Conservation (phyloP, 2,797 vertebrate genomes). For the Galaxias olidus region DNA sequence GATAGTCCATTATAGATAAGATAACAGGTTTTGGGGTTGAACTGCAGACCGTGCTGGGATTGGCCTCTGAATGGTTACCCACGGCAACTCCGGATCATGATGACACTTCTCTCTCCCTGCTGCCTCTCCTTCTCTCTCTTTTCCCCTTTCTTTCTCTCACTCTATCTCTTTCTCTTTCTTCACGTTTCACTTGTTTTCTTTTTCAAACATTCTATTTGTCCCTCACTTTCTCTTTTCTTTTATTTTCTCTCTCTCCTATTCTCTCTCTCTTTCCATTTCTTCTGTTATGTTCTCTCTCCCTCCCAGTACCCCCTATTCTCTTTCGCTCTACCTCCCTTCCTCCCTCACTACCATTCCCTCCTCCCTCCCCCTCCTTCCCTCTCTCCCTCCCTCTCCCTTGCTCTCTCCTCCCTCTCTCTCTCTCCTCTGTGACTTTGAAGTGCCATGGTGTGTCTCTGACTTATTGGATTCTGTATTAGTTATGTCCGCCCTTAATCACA, state of each 20-base stretch:
- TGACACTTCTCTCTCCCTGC: slow-evolving; percentile 11
- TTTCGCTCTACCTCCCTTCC: slow-evolving; percentile 3
- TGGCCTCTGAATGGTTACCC: no score
- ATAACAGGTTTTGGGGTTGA: slow-evolving; percentile 46
- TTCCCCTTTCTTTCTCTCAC: slow-evolving; percentile 3
- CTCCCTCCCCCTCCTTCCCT: slow-evolving; percentile 4
- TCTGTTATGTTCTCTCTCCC: not conserved
- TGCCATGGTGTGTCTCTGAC: slow-evolving; percentile 43
- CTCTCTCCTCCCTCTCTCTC: not conserved
- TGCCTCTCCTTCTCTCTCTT: not conserved
- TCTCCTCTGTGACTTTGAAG: slow-evolving; percentile 26
- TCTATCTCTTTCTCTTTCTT: slow-evolving; percentile 11
- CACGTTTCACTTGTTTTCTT: not conserved
- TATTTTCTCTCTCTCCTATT: no score
- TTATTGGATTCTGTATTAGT: slow-evolving; percentile 67
- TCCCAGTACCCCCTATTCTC: not conserved
- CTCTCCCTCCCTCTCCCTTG: not conserved
- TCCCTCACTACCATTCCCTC: no score
- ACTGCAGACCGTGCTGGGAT: slow-evolving; percentile 44
- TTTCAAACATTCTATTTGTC: not conserved
- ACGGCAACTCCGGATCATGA: no score
- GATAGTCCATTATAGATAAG: slow-evolving; percentile 66
- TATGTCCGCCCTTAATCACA: slow-evolving; percentile 68
- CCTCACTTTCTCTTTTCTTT: not conserved
- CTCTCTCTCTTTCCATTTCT: no score